phyloP scores from a whole-genome alignment of 2,888 invertebrate species.

The Hemaris fuciformis region DNA sequence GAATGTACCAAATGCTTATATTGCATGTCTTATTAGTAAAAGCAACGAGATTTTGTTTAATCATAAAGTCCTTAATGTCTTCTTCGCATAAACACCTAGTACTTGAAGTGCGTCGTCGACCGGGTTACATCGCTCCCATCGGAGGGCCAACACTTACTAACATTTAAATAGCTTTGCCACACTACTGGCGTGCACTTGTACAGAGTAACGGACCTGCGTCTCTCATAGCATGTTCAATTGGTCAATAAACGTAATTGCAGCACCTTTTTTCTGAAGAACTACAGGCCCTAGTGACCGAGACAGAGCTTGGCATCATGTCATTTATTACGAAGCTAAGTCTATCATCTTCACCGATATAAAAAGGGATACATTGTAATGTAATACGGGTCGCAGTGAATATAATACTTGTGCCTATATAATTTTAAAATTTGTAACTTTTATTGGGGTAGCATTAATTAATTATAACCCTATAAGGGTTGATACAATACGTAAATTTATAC shows the following conservation, averaged over 20 bases:
- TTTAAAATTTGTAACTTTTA: too few species aligned
- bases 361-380: too few species aligned
- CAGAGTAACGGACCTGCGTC: slow-evolving; percentile 66
- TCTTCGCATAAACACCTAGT: slow-evolving; percentile 11
- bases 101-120: slow-evolving; percentile 44
- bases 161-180: slow-evolving; percentile 73
- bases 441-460: too few species aligned
- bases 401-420: too few species aligned
- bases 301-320: too few species aligned
- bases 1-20: slow-evolving; percentile 27
- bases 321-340: too few species aligned
- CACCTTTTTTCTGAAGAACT: slow-evolving; percentile 6
- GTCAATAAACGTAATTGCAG: slow-evolving; percentile 19
- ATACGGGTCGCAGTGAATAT: too few species aligned
- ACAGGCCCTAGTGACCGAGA: neutral
- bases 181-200: slow-evolving; percentile 57
- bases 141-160: slow-evolving; percentile 60
- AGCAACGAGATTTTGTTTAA: slow-evolving; percentile 13
- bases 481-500: too few species aligned
- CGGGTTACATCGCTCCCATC: slow-evolving; percentile 58
- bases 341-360: too few species aligned
- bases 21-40: slow-evolving; percentile 3
- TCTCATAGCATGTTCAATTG: slow-evolving; percentile 54
- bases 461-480: too few species aligned
- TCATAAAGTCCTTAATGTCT: slow-evolving; percentile 12